Evolutionary conservation across 2,888 invertebrate genomes (phyloP).

Genomic region (Drosophila quinaria): DNA sequence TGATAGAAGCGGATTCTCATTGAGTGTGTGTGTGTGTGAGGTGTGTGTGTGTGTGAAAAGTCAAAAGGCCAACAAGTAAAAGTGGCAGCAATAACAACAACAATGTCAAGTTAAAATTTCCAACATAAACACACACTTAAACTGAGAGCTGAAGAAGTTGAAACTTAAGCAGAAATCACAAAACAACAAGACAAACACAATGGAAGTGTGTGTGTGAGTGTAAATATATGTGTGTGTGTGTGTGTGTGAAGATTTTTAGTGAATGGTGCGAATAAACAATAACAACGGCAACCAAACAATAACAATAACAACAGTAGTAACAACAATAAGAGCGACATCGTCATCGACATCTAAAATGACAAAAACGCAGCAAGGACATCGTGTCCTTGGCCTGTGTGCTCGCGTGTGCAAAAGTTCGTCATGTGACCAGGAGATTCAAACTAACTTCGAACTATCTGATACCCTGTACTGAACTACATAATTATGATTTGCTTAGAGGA

Average conservation of each 20-base stretch:
- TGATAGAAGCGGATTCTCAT: slow-evolving; percentile 28
- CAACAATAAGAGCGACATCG: slow-evolving; percentile 17
- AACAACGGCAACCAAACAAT: slow-evolving; percentile 26
- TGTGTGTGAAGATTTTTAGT: slow-evolving; percentile 33
- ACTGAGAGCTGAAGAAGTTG: slow-evolving; percentile 24
- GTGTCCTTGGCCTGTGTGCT: slow-evolving; percentile 38
- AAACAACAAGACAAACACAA: slow-evolving; percentile 45
- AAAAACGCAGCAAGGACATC: slow-evolving; percentile 39
- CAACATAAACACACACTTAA: slow-evolving; percentile 51
- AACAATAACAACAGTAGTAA: slow-evolving; percentile 17
- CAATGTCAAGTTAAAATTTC: slow-evolving; percentile 40
- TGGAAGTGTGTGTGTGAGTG: slow-evolving; percentile 3
- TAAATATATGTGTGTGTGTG: slow-evolving; percentile 5
- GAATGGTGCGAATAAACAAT: slow-evolving; percentile 34
- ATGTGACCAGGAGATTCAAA: slow-evolving; percentile 11
- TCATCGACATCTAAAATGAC: slow-evolving; percentile 24
- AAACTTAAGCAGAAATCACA: slow-evolving; percentile 43
- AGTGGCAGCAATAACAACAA: slow-evolving; percentile 39
- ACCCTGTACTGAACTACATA: background rate
- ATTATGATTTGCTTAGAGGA: background rate
- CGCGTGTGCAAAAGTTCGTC: slow-evolving; percentile 7
- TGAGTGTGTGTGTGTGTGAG: slow-evolving; percentile 11
- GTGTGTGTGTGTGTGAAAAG: slow-evolving; percentile 15
- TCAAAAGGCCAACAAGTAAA: slow-evolving; percentile 50
- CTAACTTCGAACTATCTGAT: slow-evolving; percentile 8